Evolutionary conservation across 2,888 invertebrate species (phyloP), one percentile per base, ranked within the genome.

Genomic region (Tenthredo notha): DNA sequence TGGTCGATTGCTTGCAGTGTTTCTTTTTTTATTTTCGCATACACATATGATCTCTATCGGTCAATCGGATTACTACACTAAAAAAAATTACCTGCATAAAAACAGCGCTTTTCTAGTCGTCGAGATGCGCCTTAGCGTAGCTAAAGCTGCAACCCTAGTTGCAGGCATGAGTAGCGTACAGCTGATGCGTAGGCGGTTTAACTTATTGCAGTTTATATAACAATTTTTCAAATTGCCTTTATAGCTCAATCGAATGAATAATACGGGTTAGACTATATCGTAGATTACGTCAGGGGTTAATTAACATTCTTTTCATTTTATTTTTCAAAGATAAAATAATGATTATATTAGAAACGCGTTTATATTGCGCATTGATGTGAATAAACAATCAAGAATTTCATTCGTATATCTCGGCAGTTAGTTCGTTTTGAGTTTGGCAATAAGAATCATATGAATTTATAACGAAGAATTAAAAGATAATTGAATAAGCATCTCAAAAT

Each of bases 111-210:
- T 12, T 33, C 12, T 72, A 4, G 40, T 0, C 25, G 10, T 7
- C 5, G 10, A 21, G 21, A n/a, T 74, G 18, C 40, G n/a, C 74
- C 74, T 74, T 10, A 10, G 21, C 29, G n/a, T n/a, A n/a, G 10
- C n/a, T 5, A 43, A 74, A 25, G 74, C 74, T 74, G 74, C 74
- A 74, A 74, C 74, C 43, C 10, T 25, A 12, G n/a, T 1, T 43
- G 47, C 74, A 74, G 29, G 25, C 43, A 25, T 47, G 74, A 25
- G 0, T 25, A 43, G 47, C 74, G 12, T 3, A 25, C 4, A 15
- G 74, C 25, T 47, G 9, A 25, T 21, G 43, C 43, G 40, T 33
- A 47, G 74, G 74, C 74, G 74, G 7, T 40, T 21, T 25, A 43
- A 74, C 21, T 43, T 15, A 43, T 40, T 21, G 25, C 29, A 29